A percentile compares a stretch with the other conserved stretches of the same genome.
phyloP scores from a whole-genome alignment of 2,888 invertebrate species.

The Tetropium fuscum region DNA sequence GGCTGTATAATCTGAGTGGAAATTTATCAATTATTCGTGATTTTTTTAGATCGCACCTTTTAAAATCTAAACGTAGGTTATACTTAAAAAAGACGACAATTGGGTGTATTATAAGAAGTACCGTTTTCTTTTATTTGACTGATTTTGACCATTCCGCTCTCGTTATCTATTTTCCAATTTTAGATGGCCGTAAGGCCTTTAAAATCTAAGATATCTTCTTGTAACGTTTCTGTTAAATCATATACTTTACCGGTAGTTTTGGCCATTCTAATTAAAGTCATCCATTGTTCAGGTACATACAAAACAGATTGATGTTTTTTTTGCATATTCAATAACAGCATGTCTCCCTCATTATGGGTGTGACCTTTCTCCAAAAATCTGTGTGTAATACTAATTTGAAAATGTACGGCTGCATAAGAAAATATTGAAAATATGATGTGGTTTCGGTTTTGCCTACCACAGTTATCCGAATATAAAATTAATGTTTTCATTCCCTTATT shows the following conservation, averaged over 20 bases:
- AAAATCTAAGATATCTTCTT: slow-evolving; percentile 30
- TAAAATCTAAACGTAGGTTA: neutral
- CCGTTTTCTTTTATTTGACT: slow-evolving; percentile 11
- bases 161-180: slow-evolving; percentile 1
- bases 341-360: slow-evolving; percentile 38
- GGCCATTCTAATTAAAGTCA: slow-evolving; percentile 32
- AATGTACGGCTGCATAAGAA: too few relatives aligned
- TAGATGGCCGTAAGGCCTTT: slow-evolving; percentile 1
- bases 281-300: slow-evolving; percentile 34
- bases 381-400: too few relatives aligned
- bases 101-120: neutral
- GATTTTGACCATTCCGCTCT: neutral
- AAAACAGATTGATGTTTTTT: slow-evolving; percentile 28
- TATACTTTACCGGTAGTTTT: slow-evolving; percentile 25
- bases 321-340: too few relatives aligned
- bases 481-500: slow-evolving; percentile 26
- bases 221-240: slow-evolving; percentile 29
- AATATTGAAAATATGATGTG: slow-evolving; percentile 31
- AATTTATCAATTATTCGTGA: neutral
- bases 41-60: neutral
- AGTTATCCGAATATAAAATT: slow-evolving; percentile 27
- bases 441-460: slow-evolving; percentile 34
- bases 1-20: neutral
- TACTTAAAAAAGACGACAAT: neutral
- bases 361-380: too few relatives aligned